Evolutionary conservation across 2,113 vertebrate species (phyloP).

Genomic region (Burhinus bistriatus): DNA sequence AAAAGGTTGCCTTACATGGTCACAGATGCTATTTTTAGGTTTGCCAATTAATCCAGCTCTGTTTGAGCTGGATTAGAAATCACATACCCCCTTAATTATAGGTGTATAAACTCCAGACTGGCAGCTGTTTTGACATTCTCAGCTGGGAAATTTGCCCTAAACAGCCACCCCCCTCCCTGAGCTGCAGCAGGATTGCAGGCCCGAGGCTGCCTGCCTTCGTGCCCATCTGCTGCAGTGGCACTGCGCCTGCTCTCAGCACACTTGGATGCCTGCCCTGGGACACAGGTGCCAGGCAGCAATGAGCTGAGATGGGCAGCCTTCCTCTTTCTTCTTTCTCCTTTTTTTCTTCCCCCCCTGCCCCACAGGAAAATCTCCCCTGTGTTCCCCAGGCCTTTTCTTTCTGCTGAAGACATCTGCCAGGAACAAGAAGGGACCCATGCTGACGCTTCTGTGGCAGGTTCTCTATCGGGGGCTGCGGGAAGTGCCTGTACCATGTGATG

Average conservation of each 20-base stretch:
- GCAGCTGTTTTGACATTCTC: slow-evolving; percentile 70
- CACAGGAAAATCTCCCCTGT: background rate
- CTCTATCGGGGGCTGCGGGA: accelerated
- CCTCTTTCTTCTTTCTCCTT: background rate
- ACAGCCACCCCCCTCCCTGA: slow-evolving; percentile 10
- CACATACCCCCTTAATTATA: slow-evolving; percentile 70
- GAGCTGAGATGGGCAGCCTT: background rate
- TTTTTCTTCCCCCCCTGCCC: too few relatives aligned
- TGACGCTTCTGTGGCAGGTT: accelerated
- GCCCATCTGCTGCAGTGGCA: slow-evolving; percentile 64
- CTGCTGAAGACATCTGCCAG: background rate
- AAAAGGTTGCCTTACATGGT: slow-evolving; percentile 65
- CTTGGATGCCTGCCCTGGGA: slow-evolving; percentile 55
- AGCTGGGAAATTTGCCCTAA: slow-evolving; percentile 65
- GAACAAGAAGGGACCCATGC: accelerated
- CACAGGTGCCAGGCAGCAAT: slow-evolving; percentile 63
- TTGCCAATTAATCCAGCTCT: slow-evolving; percentile 68
- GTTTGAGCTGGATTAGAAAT: slow-evolving; percentile 69
- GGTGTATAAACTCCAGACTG: slow-evolving; percentile 63
- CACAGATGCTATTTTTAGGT: slow-evolving; percentile 57
- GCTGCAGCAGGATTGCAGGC: background rate
- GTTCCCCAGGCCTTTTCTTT: background rate
- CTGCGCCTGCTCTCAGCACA: background rate
- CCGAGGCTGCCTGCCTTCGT: background rate
- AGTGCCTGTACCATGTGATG: accelerated